These are phyloP conservation scores for Phyllostomus discolor DNA, from an alignment of 2,113 vertebrate species.

Conservation along the genomic window DNA sequence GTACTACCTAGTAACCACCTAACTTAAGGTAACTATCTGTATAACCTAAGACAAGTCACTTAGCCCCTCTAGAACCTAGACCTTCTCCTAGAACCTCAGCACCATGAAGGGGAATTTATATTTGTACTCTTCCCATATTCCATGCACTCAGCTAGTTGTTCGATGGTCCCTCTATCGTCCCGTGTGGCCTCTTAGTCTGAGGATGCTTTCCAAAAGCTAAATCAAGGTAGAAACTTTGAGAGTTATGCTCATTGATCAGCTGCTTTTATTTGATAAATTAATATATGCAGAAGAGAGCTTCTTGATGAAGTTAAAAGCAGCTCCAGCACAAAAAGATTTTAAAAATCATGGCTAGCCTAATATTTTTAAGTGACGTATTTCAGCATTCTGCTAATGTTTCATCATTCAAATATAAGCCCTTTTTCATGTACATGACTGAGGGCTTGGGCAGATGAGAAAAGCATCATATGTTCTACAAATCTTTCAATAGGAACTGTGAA, in stretches of 20 bases:
- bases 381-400: constrained; percentile 63
- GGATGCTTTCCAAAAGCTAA: neutral
- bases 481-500: constrained; percentile 62
- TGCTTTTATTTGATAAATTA: constrained; percentile 9
- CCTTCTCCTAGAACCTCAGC: neutral
- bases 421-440: constrained; percentile 40
- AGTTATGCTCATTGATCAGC: neutral
- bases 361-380: constrained; percentile 57
- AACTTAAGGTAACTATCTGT: neutral
- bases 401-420: constrained; percentile 29
- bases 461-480: constrained; percentile 62
- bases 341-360: constrained; percentile 20
- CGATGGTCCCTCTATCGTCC: neutral
- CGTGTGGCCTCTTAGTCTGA: neutral
- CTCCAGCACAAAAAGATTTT: neutral
- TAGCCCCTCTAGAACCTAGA: neutral
- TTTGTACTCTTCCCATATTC: neutral
- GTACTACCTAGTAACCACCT: no score
- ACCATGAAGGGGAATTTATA: neutral
- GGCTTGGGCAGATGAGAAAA: constrained; percentile 53
- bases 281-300: neutral
- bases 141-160: neutral
- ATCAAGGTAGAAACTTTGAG: neutral
- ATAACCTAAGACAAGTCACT: neutral
- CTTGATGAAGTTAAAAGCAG: neutral